phyloP scores from a whole-genome alignment of 2,888 invertebrate genomes.

The Mechanitis mazaeus region DNA sequence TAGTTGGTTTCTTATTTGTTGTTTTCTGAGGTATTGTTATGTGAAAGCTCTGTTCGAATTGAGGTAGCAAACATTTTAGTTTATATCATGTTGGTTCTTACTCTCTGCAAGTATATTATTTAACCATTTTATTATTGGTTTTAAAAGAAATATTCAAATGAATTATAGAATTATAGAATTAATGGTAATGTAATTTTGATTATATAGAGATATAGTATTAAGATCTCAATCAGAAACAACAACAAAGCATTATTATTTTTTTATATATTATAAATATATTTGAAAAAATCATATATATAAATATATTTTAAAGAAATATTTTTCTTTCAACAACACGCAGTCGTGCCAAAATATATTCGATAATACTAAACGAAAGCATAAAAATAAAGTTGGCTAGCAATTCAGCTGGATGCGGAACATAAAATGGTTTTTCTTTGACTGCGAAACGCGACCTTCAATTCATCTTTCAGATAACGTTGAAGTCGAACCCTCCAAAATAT shows the following conservation, averaged over 20 bases:
- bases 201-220: too few species aligned
- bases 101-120: neutral
- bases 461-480: slow-evolving; percentile 12
- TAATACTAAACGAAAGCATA: slow-evolving; percentile 6
- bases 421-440: slow-evolving; percentile 9
- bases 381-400: slow-evolving; percentile 6
- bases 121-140: too few species aligned
- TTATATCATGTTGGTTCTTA: slow-evolving; percentile 7
- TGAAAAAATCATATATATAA: neutral
- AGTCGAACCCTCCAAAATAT: slow-evolving; percentile 16
- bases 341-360: slow-evolving; percentile 2
- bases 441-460: slow-evolving; percentile 13
- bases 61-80: slow-evolving; percentile 9
- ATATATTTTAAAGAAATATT: neutral
- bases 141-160: too few species aligned
- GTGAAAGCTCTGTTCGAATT: slow-evolving; percentile 17
- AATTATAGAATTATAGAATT: too few species aligned
- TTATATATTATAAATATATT: too few species aligned
- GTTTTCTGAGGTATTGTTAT: slow-evolving; percentile 26
- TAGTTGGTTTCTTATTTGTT: slow-evolving; percentile 30
- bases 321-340: neutral
- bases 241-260: too few species aligned
- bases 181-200: too few species aligned
- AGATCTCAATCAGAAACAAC: too few species aligned
- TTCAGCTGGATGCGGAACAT: slow-evolving; percentile 1